Evolutionary conservation across 2,113 vertebrate species (phyloP), one percentile per base, ranked within the genome.

Genomic region (Psettodes erumei): DNA sequence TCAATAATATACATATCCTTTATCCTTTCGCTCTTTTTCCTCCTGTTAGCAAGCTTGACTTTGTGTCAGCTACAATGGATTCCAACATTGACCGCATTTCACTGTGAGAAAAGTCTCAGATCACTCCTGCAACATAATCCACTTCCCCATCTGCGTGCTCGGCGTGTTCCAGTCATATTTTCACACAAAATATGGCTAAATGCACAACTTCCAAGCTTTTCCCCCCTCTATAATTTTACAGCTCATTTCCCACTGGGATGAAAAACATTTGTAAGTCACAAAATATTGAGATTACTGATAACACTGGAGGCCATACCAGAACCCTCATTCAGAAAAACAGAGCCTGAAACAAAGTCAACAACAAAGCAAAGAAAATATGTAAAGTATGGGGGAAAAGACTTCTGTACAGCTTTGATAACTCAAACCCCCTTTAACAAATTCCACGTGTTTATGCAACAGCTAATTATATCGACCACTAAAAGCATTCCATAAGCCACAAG

Each of bases 391-490:
- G 4, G 15, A 27, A 48, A 65, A 71, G n/a, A 54, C 43, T 71
- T 15, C 23, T 64, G 54, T 32, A 27, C 37, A 47, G 53, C 69
- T 80, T 75, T 68, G 67, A 86, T 82, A 63, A 72, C 47, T 75
- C 25, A 63, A 81, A 63, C 53, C 53, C n/a, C 54, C 12, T 62
- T 56, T 53, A 76, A 71, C 63, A 84, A 75, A 75, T 65, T 58
- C 69, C 48, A 77, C 27, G 59, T 85, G 75, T 85, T 86, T 77
- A 86, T 54, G n/a, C 67, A 81, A 61, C 32, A 37, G 55, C 56
- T 76, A 83, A 79, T 85, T 80, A 74, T 59, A 75, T 76, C 43
- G 43, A 71, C 80, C 68, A 56, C 77, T 75, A 72, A 82, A 85
- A 81, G 59, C 70, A 62, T 77, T 84, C 69, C 48, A 35, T 75